A percentile compares a stretch with the other conserved stretches of the same genome.
Evolutionary conservation across 2,888 invertebrate species (phyloP).

Genomic region (Spialia ferax): DNA sequence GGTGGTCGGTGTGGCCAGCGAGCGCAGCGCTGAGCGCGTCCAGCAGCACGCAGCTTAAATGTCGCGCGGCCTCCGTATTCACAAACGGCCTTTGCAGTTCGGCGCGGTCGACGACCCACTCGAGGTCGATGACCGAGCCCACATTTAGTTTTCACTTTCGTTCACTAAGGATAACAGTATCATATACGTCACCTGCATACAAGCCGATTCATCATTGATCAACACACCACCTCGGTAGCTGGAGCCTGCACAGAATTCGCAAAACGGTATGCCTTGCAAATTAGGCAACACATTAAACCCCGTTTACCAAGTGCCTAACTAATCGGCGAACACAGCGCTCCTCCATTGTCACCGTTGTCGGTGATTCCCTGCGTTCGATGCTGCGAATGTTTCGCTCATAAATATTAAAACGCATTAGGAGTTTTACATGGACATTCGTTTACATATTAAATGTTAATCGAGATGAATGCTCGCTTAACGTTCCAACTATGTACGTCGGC

Average conservation of each 20-base stretch:
- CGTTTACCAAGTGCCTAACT: constrained; percentile 6
- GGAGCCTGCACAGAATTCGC: constrained; percentile 65
- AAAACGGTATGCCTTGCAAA: constrained; percentile 43
- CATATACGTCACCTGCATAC: constrained; percentile 55
- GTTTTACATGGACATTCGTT: constrained; percentile 48
- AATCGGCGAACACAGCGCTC: neutral
- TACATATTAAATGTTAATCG: constrained; percentile 67
- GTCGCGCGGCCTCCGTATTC: constrained; percentile 84
- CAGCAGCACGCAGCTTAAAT: constrained; percentile 68
- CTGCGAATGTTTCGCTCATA: constrained; percentile 27
- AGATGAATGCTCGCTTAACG: constrained; percentile 57
- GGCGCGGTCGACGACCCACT: constrained; percentile 82
- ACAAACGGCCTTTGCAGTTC: constrained; percentile 86
- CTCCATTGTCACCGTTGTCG: constrained; percentile 3
- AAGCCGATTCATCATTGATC: constrained; percentile 55
- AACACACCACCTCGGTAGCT: constrained; percentile 59
- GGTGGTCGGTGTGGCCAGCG: constrained; percentile 50
- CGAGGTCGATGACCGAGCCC: constrained; percentile 79
- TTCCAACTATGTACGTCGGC: constrained; percentile 59
- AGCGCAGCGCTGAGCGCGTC: constrained; percentile 57
- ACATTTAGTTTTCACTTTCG: constrained; percentile 86
- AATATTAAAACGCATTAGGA: constrained; percentile 32
- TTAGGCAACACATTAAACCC: constrained; percentile 24
- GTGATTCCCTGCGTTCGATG: constrained; percentile 16
- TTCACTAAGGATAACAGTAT: constrained; percentile 86